These are phyloP conservation scores for Margarornis squamiger DNA, from an alignment of 2,797 vertebrate species.

Conservation along the genomic window DNA sequence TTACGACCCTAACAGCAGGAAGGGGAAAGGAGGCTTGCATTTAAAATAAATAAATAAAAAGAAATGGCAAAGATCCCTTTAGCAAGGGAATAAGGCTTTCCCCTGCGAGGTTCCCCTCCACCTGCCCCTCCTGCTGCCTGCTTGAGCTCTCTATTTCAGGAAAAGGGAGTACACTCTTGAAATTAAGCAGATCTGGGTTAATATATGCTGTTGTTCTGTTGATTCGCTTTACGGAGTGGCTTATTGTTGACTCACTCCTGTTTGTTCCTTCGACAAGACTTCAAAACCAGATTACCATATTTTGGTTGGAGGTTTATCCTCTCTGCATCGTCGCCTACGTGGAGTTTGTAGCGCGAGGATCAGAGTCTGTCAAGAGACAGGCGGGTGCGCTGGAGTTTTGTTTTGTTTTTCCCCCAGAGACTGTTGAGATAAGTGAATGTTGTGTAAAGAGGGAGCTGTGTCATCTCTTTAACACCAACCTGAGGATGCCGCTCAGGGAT, in stretches of 20 bases:
- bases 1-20: constrained; percentile 33
- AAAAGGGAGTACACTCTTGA: constrained; percentile 1
- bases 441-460: constrained; percentile 31
- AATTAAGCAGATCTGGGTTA: constrained; percentile 65
- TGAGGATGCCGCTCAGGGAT: neutral
- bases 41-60: constrained; percentile 62
- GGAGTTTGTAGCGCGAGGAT: constrained; percentile 46
- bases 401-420: constrained; percentile 34
- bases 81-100: constrained; percentile 45
- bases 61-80: neutral
- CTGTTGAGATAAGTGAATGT: constrained; percentile 18
- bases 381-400: neutral
- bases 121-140: constrained; percentile 1
- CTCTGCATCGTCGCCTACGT: constrained; percentile 59
- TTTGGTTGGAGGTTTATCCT: constrained; percentile 69
- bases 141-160: neutral
- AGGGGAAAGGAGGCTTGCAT: constrained; percentile 28
- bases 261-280: constrained; percentile 57
- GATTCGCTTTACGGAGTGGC: constrained; percentile 18
- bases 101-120: neutral
- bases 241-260: constrained; percentile 64
- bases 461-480: neutral
- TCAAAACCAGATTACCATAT: constrained; percentile 52
- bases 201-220: constrained; percentile 37
- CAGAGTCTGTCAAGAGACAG: constrained; percentile 55